phyloP scores from a whole-genome alignment of 2,888 invertebrate genomes.

The Formica aserva region DNA sequence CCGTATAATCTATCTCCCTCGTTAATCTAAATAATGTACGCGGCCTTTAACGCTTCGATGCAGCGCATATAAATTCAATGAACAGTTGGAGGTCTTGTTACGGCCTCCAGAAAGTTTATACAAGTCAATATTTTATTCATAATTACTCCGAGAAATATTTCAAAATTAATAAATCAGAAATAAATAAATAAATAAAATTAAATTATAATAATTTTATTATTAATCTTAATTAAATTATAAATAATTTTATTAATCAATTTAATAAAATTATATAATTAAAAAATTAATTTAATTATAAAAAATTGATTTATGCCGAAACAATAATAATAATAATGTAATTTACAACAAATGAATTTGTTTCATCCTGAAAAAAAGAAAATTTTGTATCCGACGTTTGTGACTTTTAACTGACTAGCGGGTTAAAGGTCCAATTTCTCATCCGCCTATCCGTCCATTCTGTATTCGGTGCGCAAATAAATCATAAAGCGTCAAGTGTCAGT shows the following conservation, averaged over 20 bases:
- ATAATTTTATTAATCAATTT: too few relatives aligned
- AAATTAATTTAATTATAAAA: neutral
- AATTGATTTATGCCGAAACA: neutral
- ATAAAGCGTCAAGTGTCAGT: constrained; percentile 27
- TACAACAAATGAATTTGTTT: neutral
- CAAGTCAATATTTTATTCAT: constrained; percentile 21
- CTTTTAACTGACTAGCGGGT: neutral
- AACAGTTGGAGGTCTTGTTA: neutral
- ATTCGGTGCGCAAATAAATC: constrained; percentile 18
- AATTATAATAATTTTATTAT: neutral
- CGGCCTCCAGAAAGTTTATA: constrained; percentile 21
- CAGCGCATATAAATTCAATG: constrained; percentile 27
- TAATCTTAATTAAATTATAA: too few relatives aligned
- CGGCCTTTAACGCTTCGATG: constrained; percentile 19
- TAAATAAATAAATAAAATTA: neutral
- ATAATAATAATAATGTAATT: neutral
- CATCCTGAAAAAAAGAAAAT: neutral
- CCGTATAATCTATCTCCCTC: constrained; percentile 12
- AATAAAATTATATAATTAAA: neutral
- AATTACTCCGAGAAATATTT: neutral
- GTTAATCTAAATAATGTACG: constrained; percentile 37
- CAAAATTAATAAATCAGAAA: neutral
- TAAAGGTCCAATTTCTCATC: constrained; percentile 14
- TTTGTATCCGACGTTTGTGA: constrained; percentile 1
- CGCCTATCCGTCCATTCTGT: constrained; percentile 4